These are phyloP conservation scores for Yponomeuta plumbellus DNA, from an alignment of 2,888 invertebrate genomes.

Conservation along the genomic window DNA sequence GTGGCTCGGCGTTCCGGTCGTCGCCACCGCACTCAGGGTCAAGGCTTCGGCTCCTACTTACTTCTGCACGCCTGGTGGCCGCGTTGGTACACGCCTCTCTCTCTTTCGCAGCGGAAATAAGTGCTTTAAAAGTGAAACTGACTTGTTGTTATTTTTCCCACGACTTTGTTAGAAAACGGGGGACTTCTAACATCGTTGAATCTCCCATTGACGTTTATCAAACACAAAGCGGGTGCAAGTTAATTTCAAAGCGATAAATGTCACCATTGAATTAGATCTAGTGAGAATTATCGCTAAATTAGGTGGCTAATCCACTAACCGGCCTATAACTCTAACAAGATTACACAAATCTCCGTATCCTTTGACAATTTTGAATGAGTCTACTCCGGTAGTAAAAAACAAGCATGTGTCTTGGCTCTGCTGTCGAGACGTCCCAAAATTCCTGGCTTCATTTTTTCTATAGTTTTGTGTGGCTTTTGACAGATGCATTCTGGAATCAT, in stretches of 20 bases:
- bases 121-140: constrained; percentile 62
- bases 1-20: constrained; percentile 73
- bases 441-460: constrained; percentile 60
- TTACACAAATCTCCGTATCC: constrained; percentile 71
- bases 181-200: neutral
- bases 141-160: constrained; percentile 35
- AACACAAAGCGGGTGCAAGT: neutral
- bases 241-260: constrained; percentile 38
- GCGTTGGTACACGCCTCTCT: constrained; percentile 38
- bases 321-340: constrained; percentile 66
- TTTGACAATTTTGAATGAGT: constrained; percentile 73
- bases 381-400: constrained; percentile 57
- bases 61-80: constrained; percentile 63
- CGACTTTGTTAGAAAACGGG: constrained; percentile 22
- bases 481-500: constrained; percentile 74
- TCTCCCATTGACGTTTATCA: neutral
- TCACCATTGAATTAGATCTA: constrained; percentile 35
- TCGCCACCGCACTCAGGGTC: constrained; percentile 75
- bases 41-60: constrained; percentile 68
- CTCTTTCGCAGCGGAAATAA: constrained; percentile 44
- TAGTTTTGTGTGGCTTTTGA: constrained; percentile 54
- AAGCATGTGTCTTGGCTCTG: constrained; percentile 56
- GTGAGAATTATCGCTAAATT: constrained; percentile 48
- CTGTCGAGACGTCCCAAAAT: constrained; percentile 69
- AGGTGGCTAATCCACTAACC: constrained; percentile 47